Evolutionary conservation across 2,797 vertebrate species (phyloP).

Genomic region (Carapus acus): DNA sequence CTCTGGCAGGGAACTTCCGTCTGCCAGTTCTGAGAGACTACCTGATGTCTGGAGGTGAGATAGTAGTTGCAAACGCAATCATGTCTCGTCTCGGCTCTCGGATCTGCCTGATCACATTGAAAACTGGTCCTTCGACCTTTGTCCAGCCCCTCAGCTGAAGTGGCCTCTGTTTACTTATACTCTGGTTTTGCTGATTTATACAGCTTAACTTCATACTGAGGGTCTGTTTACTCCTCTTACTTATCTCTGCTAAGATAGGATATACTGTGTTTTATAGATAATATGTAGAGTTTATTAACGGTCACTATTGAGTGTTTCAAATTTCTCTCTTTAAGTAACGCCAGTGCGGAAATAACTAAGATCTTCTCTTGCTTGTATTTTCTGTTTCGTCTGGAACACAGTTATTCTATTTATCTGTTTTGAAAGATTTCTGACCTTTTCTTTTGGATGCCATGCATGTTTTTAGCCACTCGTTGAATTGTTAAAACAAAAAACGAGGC

Average conservation of each 20-base stretch:
- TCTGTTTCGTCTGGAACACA: too few species aligned
- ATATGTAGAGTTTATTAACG: slow-evolving; percentile 6
- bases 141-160: slow-evolving; percentile 42
- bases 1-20: slow-evolving; percentile 91
- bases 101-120: slow-evolving; percentile 21
- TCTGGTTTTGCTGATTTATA: slow-evolving; percentile 38
- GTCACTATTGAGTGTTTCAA: slow-evolving; percentile 8
- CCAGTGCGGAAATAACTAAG: too few species aligned
- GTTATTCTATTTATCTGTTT: too few species aligned
- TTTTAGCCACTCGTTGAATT: too few species aligned
- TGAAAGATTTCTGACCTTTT: too few species aligned
- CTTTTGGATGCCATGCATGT: too few species aligned
- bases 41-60: slow-evolving; percentile 95
- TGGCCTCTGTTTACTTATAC: slow-evolving; percentile 40
- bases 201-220: slow-evolving; percentile 15
- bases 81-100: slow-evolving; percentile 1
- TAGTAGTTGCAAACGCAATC: too few species aligned
- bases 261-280: slow-evolving; percentile 12
- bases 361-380: too few species aligned
- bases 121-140: slow-evolving; percentile 58
- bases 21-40: slow-evolving; percentile 91
- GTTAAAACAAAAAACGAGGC: too few species aligned
- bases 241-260: slow-evolving; percentile 13
- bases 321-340: neutral
- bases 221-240: slow-evolving; percentile 28